phyloP scores from a whole-genome alignment of 2,113 vertebrate genomes.

The Mellivora capensis region DNA sequence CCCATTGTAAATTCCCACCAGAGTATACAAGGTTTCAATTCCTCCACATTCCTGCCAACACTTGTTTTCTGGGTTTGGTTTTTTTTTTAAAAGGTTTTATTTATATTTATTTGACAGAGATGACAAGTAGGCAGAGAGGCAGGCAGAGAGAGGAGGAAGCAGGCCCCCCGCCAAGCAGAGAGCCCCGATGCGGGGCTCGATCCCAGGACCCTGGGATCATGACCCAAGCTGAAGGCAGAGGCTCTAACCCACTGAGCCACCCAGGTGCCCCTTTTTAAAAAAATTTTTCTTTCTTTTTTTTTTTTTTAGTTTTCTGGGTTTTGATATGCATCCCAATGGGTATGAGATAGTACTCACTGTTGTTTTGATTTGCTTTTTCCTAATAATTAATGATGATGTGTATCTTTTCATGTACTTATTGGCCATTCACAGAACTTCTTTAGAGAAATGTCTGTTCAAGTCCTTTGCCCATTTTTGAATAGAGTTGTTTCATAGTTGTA shows the following conservation, averaged over 20 bases:
- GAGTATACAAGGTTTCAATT: background rate
- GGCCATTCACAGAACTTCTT: background rate
- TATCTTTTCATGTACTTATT: background rate
- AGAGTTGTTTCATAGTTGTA: background rate
- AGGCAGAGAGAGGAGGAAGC: too few species aligned
- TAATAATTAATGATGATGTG: background rate
- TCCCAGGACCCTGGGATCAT: too few species aligned
- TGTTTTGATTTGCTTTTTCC: background rate
- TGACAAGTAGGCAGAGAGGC: too few species aligned
- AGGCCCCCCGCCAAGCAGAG: too few species aligned
- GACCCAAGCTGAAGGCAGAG: too few species aligned
- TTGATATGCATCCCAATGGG: background rate
- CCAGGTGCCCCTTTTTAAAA: too few species aligned
- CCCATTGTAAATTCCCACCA: background rate
- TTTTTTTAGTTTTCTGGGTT: background rate
- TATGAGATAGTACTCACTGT: background rate
- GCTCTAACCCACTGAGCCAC: too few species aligned
- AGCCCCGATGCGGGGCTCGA: too few species aligned
- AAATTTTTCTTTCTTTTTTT: too few species aligned
- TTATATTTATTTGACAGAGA: too few species aligned
- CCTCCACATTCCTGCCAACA: background rate
- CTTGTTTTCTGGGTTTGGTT: background rate
- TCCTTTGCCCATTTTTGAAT: background rate
- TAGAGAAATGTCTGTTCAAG: background rate
- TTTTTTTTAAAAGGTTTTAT: too few species aligned